Evolutionary conservation across 2,888 invertebrate species (phyloP), one percentile per base, ranked within the genome.

Genomic region (Andrena bicolor): DNA sequence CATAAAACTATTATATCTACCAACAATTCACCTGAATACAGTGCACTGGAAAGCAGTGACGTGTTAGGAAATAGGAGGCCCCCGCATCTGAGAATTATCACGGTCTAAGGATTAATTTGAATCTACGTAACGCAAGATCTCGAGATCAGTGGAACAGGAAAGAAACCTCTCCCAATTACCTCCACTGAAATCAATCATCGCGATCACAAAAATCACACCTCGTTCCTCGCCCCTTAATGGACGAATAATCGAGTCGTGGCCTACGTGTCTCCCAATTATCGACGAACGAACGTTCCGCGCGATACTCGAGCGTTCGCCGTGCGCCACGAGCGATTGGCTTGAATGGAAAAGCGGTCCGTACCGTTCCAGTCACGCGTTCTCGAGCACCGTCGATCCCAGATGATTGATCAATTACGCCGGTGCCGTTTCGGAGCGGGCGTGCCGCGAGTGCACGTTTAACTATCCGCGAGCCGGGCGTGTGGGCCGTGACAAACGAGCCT

Each of bases 371-470:
- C 65, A 60, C 65, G 75, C 61, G 70, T 41, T 63, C 41, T 63
- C 20, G 13, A 56, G 41, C 30, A 28, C 51, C 64, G 61, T 56
- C 68, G 63, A 68, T 82, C 49, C 53, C 28, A 60, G 72, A 68
- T 61, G 74, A 77, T 69, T 65, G 65, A 77, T 74, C 73, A 77
- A 81, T 76, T 64, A 66, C 23, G 30, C 23, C 2, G 20, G 30
- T 53, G 71, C 61, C 49, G 56, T 63, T 66, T 81, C n/a, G 58
- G n/a, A 28, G 61, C 35, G 61, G 60, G 72, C 41, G 51, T 58
- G 72, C 41, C 7, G 10, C 49, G 72, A 56, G 30, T 56, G 58
- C 41, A 60, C 16, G 68, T 58, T 41, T 64, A 72, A 71, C 79
- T 41, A 35, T 63, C 68, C 41, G 41, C 41, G 41, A 41, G 41